Base-by-base conservation (phyloP, 2,113 vertebrate genomes). In the Thomomys bottae region DNA sequence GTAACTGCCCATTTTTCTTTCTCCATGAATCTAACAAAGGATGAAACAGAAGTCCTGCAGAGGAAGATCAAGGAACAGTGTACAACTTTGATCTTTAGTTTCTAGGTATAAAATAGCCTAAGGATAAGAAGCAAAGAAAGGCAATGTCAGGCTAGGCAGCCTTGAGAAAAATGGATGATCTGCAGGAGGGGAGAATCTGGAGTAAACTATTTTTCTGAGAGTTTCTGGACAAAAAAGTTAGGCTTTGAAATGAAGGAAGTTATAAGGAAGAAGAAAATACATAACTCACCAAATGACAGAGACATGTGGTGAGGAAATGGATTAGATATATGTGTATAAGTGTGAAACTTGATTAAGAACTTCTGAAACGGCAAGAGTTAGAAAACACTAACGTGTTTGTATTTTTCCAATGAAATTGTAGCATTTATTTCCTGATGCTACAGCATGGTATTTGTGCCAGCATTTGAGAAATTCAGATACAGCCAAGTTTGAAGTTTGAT, bases 51-150 rank as follows among this genome's bases (percentile, higher is more conserved):
- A 94, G 88, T 5, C 70, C 67, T 78, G 81, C n/a, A 66, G 59
- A 96, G 40, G n/a, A 93, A 96, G 92, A 95, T 94, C 94, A 96
- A 95, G 88, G 72, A 88, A 90, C 0, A 80, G 32, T 75, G 40
- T 64, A 42, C 54, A 87, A 84, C 90, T 96, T 96, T 95, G 95
- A 95, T 95, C 95, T 94, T 84, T 36, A 85, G 61, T 94, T 72
- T 88, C 71, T 34, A 95, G 79, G 73, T 93, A 49, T 86, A 80
- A 94, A 93, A 95, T 18, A 90, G 88, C 76, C 93, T 28, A 67
- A 90, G 90, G 92, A 92, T 61, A 95, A 87, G 76, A 90, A 93
- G 63, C 76, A 92, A 90, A 90, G 86, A 79, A 84, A 94, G 59
- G 30, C 64, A 78, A 78, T 71, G 28, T 80, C 75, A 88, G 71